A percentile compares a stretch with the other conserved stretches of the same genome.
phyloP scores from a whole-genome alignment of 2,888 invertebrate species.

The Theretra japonica region DNA sequence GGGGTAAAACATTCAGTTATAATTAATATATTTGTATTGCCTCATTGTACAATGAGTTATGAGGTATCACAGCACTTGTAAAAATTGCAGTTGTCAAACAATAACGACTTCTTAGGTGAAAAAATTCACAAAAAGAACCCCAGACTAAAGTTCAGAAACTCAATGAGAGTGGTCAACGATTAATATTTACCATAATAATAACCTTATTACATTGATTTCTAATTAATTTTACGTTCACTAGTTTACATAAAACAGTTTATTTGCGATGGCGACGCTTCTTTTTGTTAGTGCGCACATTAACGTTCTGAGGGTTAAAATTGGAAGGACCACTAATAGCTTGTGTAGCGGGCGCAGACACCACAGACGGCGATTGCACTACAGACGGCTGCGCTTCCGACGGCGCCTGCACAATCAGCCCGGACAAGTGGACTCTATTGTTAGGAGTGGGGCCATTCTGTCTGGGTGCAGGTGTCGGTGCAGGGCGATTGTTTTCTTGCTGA shows the following conservation, averaged over 20 bases:
- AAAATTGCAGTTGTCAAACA: conserved; percentile 70
- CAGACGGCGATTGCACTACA: not conserved
- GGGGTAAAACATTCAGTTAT: conserved; percentile 31
- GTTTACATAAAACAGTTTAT: conserved; percentile 53
- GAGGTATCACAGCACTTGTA: conserved; percentile 79
- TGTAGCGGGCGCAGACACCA: not conserved
- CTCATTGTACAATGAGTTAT: conserved; percentile 59
- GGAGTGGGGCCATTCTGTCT: conserved; percentile 46
- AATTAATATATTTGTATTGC: conserved; percentile 50
- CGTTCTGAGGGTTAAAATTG: conserved; percentile 46
- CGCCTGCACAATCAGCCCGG: conserved; percentile 17
- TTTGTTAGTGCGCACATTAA: conserved; percentile 61
- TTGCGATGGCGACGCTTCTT: conserved; percentile 74
- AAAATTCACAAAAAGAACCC: conserved; percentile 55
- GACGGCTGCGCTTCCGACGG: not conserved
- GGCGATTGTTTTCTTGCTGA: conserved; percentile 33
- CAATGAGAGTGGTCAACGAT: conserved; percentile 56
- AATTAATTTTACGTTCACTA: conserved; percentile 35
- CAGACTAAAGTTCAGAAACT: conserved; percentile 60
- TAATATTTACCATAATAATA: conserved; percentile 43
- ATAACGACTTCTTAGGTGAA: conserved; percentile 64
- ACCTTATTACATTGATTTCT: conserved; percentile 44
- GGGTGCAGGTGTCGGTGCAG: conserved; percentile 34
- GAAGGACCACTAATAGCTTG: conserved; percentile 43
- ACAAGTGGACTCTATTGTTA: conserved; percentile 33